phyloP scores from a whole-genome alignment of 2,888 invertebrate genomes.

The Protonemura montana region DNA sequence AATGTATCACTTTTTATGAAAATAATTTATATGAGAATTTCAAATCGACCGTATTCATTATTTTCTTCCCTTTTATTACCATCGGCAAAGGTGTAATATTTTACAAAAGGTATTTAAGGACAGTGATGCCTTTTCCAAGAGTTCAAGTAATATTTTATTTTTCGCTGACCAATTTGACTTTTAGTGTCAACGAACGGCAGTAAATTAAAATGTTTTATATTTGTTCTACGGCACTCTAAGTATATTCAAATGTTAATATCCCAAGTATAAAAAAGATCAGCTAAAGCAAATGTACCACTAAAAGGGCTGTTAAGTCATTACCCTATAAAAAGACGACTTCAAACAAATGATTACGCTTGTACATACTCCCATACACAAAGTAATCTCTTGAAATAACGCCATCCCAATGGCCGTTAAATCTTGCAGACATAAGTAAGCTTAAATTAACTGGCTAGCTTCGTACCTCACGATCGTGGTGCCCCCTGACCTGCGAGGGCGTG shows the following conservation, averaged over 20 bases:
- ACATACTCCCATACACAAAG: neutral
- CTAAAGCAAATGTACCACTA: neutral
- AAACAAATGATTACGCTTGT: neutral
- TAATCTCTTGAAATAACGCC: neutral
- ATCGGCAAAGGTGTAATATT: neutral
- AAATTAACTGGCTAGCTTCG: constrained; percentile 27
- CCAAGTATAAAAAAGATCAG: neutral
- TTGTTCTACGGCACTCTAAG: neutral
- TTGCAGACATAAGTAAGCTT: neutral
- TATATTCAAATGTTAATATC: neutral
- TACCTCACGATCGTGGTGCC: constrained; percentile 28
- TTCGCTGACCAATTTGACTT: neutral
- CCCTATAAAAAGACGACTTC: neutral
- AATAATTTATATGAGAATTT: neutral
- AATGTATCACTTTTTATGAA: neutral
- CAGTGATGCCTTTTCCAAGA: neutral
- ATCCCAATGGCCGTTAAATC: neutral
- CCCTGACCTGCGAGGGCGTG: constrained; percentile 27
- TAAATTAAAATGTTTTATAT: neutral
- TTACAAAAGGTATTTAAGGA: neutral
- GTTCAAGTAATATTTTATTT: neutral
- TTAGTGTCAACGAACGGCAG: neutral
- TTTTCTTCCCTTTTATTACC: neutral
- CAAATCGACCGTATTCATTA: neutral
- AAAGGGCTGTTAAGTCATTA: neutral